Conservation (phyloP, 2,888 invertebrate species). For the Sphecodes monilicornis region DNA sequence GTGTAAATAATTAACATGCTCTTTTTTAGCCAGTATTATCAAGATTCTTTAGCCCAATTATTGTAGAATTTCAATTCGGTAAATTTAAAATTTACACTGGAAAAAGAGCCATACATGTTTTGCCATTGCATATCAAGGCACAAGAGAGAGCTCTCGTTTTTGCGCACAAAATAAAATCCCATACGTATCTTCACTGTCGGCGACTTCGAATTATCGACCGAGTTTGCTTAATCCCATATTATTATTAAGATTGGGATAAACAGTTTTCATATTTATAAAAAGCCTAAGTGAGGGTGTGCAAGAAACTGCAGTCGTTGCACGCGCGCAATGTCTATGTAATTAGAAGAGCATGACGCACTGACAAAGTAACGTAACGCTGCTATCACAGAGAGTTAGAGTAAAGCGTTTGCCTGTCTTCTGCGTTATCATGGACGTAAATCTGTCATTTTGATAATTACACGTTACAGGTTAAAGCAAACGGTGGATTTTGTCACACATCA, state of each 20-base stretch:
- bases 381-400: constrained; percentile 30
- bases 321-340: constrained; percentile 8
- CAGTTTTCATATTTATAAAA: background rate
- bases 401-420: constrained; percentile 37
- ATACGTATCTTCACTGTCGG: background rate
- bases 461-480: constrained; percentile 59
- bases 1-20: background rate
- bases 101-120: background rate
- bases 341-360: constrained; percentile 20
- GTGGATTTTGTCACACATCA: constrained; percentile 22
- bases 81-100: background rate
- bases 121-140: background rate
- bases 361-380: constrained; percentile 18
- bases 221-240: constrained; percentile 1
- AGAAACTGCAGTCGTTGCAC: background rate
- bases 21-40: background rate
- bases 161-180: background rate
- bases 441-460: constrained; percentile 65
- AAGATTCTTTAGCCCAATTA: background rate
- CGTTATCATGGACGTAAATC: constrained; percentile 59
- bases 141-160: constrained; percentile 13
- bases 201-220: background rate
- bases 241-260: constrained; percentile 6
- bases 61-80: background rate
- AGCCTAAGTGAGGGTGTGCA: background rate